Percentiles rank a stretch among this genome's conserved stretches.
Conservation (phyloP, 53 echinoderm and acorn worm species). For the Patiria pectinifera region DNA sequence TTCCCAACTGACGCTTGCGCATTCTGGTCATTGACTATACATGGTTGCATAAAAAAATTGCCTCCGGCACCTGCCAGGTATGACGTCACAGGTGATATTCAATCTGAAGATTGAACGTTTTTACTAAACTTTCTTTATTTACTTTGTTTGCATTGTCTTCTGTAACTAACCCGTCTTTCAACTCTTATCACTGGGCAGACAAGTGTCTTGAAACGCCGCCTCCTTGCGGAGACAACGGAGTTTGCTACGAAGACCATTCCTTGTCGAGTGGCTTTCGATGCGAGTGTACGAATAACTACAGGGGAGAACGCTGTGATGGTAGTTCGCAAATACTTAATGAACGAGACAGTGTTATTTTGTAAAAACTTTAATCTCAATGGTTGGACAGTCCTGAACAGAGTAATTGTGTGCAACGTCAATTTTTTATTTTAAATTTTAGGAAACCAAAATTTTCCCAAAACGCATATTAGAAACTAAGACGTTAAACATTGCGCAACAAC, state of each 20-base stretch:
- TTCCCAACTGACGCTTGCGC: too few relatives aligned
- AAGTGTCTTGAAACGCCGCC: constrained; percentile 1
- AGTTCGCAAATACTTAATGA: not conserved
- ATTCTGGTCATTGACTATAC: too few relatives aligned
- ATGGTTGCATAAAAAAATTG: too few relatives aligned
- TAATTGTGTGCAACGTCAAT: too few relatives aligned
- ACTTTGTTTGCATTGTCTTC: too few relatives aligned
- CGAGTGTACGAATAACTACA: not conserved
- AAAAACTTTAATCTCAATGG: not conserved
- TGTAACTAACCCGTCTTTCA: not conserved
- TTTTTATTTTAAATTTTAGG: too few relatives aligned
- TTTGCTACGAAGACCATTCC: constrained; percentile 18
- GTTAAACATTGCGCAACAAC: too few relatives aligned
- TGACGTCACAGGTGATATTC: too few relatives aligned
- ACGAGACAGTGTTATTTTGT: too few relatives aligned
- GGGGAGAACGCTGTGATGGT: constrained; percentile 30
- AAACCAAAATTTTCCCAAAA: not conserved
- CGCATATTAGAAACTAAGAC: not conserved
- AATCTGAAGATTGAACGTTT: too few relatives aligned
- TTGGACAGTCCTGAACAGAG: not conserved
- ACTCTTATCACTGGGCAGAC: not conserved
- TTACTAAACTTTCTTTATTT: too few relatives aligned
- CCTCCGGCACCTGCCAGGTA: too few relatives aligned
- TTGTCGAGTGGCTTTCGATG: constrained; percentile 4
- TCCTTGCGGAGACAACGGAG: constrained; percentile 28